Evolutionary conservation across 2,113 vertebrate genomes (phyloP).

Genomic region (Bubalus kerabau): DNA sequence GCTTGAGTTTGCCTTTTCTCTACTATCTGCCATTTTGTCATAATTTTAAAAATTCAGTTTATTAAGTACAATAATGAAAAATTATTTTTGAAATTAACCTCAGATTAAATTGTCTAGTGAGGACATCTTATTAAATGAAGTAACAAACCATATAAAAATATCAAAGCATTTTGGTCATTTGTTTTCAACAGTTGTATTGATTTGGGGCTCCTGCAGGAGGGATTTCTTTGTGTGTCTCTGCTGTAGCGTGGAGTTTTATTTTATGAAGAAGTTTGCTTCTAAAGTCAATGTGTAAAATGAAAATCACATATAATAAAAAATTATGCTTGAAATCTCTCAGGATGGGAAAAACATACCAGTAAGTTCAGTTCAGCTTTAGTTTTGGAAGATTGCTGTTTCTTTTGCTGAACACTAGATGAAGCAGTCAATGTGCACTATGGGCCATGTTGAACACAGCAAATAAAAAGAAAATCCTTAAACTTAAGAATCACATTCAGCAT

Average conservation of each 20-base stretch:
- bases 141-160: background rate
- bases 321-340: background rate
- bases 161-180: background rate
- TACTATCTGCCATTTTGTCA: background rate
- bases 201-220: background rate
- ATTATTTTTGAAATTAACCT: background rate
- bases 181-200: slow-evolving; percentile 1
- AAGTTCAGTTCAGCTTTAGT: background rate
- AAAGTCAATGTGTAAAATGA: background rate
- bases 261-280: slow-evolving; percentile 15
- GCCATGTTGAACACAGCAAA: background rate
- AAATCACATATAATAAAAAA: background rate
- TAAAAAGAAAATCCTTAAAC: background rate
- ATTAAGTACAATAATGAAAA: slow-evolving; percentile 6
- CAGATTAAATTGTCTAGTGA: slow-evolving; percentile 13
- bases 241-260: background rate
- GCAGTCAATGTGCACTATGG: background rate
- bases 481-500: background rate
- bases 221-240: background rate
- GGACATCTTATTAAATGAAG: background rate
- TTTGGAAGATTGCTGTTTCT: background rate
- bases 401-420: background rate
- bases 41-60: background rate
- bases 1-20: background rate
- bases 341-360: background rate